phyloP scores from a whole-genome alignment of 2,797 vertebrate genomes.

The Sebastes diploproa region DNA sequence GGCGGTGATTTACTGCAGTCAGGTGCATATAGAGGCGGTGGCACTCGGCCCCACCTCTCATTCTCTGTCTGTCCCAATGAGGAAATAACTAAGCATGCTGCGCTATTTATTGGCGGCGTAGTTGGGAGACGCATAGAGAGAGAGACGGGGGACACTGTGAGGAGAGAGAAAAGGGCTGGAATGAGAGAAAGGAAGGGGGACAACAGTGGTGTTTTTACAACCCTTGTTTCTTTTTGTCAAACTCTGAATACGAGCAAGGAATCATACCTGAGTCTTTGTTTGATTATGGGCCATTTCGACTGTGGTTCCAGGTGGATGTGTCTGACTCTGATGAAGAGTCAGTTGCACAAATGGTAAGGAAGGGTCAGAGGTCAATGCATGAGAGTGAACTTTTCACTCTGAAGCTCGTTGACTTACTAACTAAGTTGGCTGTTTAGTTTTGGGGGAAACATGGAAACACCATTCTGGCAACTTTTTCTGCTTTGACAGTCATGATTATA shows the following conservation, averaged over 20 bases:
- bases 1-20: conserved; percentile 79
- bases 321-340: neutral
- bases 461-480: neutral
- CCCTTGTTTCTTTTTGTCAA: conserved; percentile 21
- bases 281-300: neutral
- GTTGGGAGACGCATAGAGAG: conserved; percentile 12
- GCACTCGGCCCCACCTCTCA: conserved; percentile 70
- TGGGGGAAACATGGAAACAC: neutral
- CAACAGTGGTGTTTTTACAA: conserved; percentile 4
- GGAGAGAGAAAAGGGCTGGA: neutral
- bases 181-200: neutral
- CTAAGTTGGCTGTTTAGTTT: neutral
- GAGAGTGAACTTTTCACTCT: conserved; percentile 17
- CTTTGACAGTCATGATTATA: neutral
- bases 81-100: conserved; percentile 70
- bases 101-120: conserved; percentile 56
- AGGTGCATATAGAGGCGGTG: conserved; percentile 76
- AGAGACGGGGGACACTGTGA: neutral
- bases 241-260: conserved; percentile 12
- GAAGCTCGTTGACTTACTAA: neutral
- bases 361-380: conserved; percentile 2
- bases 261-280: conserved; percentile 23
- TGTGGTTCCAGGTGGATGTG: conserved; percentile 4
- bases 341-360: neutral
- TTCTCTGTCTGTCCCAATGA: conserved; percentile 74